Base-by-base conservation (phyloP, 2,113 vertebrate genomes). In the Brachyhypopomus gauderio region DNA sequence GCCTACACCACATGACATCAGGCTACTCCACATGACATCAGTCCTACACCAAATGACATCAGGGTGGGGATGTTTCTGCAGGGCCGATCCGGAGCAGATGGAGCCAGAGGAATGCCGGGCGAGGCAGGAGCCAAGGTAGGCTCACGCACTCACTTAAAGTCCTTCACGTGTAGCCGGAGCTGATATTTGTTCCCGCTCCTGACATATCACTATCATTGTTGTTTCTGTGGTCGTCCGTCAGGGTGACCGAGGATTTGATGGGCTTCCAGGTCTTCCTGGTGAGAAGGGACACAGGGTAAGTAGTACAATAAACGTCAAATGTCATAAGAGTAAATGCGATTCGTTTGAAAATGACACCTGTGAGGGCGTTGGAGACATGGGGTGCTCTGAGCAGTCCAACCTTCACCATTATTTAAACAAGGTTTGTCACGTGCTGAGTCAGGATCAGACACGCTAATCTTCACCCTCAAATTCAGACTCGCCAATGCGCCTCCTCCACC, bases 171-270 rank as follows among this genome's bases (percentile, higher is more conserved):
- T 30, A 22, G 58, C 34, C 75, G 25, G 23, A 34, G 9, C 30
- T 30, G 27, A 58, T 14, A 45, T 36, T 25, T 8, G n/a, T 16
- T 41, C 12, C 55, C 14, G 3, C 3, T 19, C 60, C 64, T 30
- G 8, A 41, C 25, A 27, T 38, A 34, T n/a, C n/a, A n/a, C n/a
- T n/a, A n/a, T n/a, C n/a, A n/a, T 23, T 63, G 3, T 45, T 14
- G 2, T 88, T 55, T 0, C 45, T 25, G 69, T 89, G 34, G 11
- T 52, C 20, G 93, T 86, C 59, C 89, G 9, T 30, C 41, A 99
- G 97, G 98, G 98, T 30, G 98, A 99, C 83, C 92, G 97, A 89
- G 98, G 98, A 52, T 99, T 99, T 81, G 97, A 99, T 85, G 98
- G 98, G 62, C 96, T 99, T 83, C 98, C 98, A 22, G 98, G 98